A percentile compares a stretch with the other conserved stretches of the same genome.
phyloP scores from a whole-genome alignment of 2,113 vertebrate species.

The Gobius niger region DNA sequence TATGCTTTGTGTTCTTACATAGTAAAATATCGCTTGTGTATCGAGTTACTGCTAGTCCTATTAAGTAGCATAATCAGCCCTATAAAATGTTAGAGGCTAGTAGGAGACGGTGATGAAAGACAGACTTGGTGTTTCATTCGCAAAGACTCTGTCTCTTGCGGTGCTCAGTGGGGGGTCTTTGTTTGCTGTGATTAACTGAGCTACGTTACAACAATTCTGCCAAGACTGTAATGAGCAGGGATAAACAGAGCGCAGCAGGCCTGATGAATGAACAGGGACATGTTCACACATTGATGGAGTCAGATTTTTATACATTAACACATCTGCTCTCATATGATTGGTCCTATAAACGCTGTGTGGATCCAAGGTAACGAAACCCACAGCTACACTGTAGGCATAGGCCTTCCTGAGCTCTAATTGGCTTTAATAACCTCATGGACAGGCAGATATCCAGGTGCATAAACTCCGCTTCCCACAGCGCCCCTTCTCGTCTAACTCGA shows the following conservation, averaged over 20 bases:
- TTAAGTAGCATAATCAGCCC: slow-evolving; percentile 13
- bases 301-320: slow-evolving; percentile 34
- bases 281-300: slow-evolving; percentile 18
- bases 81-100: slow-evolving; percentile 18
- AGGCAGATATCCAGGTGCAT: slow-evolving; percentile 71
- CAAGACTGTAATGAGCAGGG: slow-evolving; percentile 35
- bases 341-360: slow-evolving; percentile 39
- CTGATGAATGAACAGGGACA: slow-evolving; percentile 28
- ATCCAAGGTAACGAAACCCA: slow-evolving; percentile 39
- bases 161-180: slow-evolving; percentile 19
- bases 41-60: neutral
- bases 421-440: slow-evolving; percentile 68
- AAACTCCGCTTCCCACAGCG: slow-evolving; percentile 63
- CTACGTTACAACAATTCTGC: slow-evolving; percentile 45
- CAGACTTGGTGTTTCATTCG: slow-evolving; percentile 17
- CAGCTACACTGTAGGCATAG: slow-evolving; percentile 19
- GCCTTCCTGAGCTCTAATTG: slow-evolving; percentile 56
- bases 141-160: slow-evolving; percentile 9
- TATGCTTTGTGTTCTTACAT: neutral
- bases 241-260: slow-evolving; percentile 30
- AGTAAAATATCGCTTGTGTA: neutral
- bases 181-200: slow-evolving; percentile 53
- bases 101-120: slow-evolving; percentile 31
- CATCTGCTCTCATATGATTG: slow-evolving; percentile 43
- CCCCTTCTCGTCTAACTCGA: slow-evolving; percentile 41